Percentiles rank a stretch among this genome's conserved stretches.
phyloP scores from a whole-genome alignment of 2,888 invertebrate species.

The Melikaiella ostensackeni region DNA sequence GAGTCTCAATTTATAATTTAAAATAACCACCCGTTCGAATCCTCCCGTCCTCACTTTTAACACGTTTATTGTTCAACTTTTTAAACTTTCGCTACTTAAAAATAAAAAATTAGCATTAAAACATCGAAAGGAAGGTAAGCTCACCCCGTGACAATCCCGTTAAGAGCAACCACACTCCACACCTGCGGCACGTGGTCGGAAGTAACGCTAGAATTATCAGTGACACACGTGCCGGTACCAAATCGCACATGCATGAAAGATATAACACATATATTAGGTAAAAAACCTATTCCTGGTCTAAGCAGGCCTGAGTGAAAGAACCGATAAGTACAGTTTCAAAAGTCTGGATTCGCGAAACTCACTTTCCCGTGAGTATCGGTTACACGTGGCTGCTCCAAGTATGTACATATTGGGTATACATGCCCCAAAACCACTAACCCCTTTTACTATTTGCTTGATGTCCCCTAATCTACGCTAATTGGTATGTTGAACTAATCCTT shows the following conservation, averaged over 20 bases:
- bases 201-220: slow-evolving; percentile 63
- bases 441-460: slow-evolving; percentile 14
- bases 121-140: slow-evolving; percentile 26
- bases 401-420: not conserved
- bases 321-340: slow-evolving; percentile 19
- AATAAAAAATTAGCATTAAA: slow-evolving; percentile 13
- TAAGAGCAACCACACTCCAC: slow-evolving; percentile 50
- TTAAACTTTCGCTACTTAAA: not conserved
- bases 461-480: slow-evolving; percentile 51
- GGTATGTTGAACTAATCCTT: slow-evolving; percentile 42
- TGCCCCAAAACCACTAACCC: slow-evolving; percentile 24
- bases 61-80: not conserved
- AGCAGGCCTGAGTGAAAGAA: slow-evolving; percentile 34
- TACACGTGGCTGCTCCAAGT: slow-evolving; percentile 39
- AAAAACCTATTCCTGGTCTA: slow-evolving; percentile 28
- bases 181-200: slow-evolving; percentile 75
- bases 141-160: slow-evolving; percentile 30
- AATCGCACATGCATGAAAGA: slow-evolving; percentile 71
- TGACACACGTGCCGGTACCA: slow-evolving; percentile 59
- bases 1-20: no score
- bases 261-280: slow-evolving; percentile 24
- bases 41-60: no score
- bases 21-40: no score
- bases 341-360: slow-evolving; percentile 34
- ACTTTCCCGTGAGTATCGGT: slow-evolving; percentile 56